These are phyloP conservation scores for Tachina grossa DNA, from an alignment of 2,888 invertebrate genomes.

Conservation along the genomic window DNA sequence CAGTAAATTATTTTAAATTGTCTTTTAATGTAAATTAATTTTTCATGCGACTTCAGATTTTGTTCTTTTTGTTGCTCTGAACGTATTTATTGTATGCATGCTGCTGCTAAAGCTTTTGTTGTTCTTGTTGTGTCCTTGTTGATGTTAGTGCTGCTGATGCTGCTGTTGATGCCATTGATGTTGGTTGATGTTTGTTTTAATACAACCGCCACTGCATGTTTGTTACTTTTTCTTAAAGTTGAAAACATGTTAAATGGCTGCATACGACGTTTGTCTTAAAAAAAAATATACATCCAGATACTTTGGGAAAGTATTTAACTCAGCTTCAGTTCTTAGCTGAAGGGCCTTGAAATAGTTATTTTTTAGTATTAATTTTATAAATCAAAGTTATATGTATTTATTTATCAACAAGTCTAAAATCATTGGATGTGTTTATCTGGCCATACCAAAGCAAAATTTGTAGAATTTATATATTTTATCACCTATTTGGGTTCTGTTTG, in stretches of 20 bases:
- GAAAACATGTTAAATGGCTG: conserved; percentile 61
- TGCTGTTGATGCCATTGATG: conserved; percentile 44
- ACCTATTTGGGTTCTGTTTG: not conserved
- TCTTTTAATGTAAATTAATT: conserved; percentile 82
- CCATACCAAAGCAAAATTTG: not conserved
- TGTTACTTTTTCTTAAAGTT: conserved; percentile 62
- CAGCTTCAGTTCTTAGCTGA: not conserved
- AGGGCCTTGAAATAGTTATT: conserved; percentile 12
- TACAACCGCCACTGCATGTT: conserved; percentile 68
- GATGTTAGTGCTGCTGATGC: conserved; percentile 4
- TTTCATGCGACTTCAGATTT: conserved; percentile 76
- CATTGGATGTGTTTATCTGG: too few species aligned
- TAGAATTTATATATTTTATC: not conserved
- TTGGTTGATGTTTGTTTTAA: conserved; percentile 58
- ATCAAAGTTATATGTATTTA: too few species aligned
- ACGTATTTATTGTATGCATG: conserved; percentile 26
- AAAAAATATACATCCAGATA: not conserved
- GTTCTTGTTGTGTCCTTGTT: conserved; percentile 4
- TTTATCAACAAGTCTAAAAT: too few species aligned
- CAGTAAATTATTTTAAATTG: conserved; percentile 83
- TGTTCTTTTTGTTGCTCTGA: conserved; percentile 50
- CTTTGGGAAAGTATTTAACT: conserved; percentile 3
- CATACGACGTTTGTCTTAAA: conserved; percentile 50
- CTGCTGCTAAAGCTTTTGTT: conserved; percentile 44
- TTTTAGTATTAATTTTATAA: too few species aligned